Evolutionary conservation across 2,113 vertebrate species (phyloP), one percentile per base, ranked within the genome.

Genomic region (Peromyscus californicus): DNA sequence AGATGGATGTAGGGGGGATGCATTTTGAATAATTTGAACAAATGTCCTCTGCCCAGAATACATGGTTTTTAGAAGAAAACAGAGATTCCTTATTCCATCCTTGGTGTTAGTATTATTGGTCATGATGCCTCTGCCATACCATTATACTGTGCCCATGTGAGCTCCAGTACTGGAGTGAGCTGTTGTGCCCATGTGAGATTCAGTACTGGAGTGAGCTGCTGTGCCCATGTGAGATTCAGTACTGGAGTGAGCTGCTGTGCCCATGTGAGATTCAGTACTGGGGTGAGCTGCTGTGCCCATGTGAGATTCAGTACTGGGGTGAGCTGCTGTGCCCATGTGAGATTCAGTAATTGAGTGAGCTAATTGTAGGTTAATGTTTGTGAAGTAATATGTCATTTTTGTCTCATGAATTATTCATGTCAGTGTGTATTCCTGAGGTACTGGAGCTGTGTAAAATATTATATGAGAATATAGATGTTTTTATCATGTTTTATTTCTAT

Each of bases 321-420:
- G 80, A 93, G 39, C 54, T 48, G 26, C 57, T 80, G 78, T 3
- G 13, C 26, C 79, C 63, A 48, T 95, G 59, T n/a, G 61, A 70
- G 7, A 33, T 70, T 85, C 75, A 95, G 84, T 76, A 72, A 76
- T 80, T 51, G 72, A 87, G 67, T 95, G 80, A 93, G 39, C 54
- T 86, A 96, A 96, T 83, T 93, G 88, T 82, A 96, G 93, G 89
- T 97, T 93, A 93, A 78, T 95, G 75, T 79, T 93, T 70, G 82
- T 86, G 80, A 86, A 94, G 83, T 95, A 86, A 91, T 87, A 63
- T 70, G 48, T 91, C 92, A 91, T 93, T 94, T 96, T 33, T 51
- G 84, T 82, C 74, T 94, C 84, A 96, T 97, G 93, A 95, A 97
- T 97, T 92, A 97, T 97, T 98, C 92, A 96, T 90, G 70, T 72